Conservation (phyloP, 2,888 invertebrate species). For the Tenodera sinensis region DNA sequence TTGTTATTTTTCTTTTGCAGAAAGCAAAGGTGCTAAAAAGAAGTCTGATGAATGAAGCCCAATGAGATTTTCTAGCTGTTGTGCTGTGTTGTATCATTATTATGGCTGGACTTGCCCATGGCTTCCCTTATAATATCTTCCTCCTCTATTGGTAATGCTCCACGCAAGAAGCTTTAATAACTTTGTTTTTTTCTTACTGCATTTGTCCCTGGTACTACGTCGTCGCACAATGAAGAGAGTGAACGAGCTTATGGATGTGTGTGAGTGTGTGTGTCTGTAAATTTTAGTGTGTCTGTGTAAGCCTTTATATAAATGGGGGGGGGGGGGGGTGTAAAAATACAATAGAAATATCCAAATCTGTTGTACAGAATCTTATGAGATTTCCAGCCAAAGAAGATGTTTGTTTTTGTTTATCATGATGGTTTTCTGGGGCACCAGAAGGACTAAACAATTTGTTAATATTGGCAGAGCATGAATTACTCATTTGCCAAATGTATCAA, state of each 20-base stretch:
- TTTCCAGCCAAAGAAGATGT: background rate
- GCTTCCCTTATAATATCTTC: background rate
- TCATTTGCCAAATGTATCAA: background rate
- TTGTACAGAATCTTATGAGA: background rate
- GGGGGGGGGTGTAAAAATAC: too few species aligned
- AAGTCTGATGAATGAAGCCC: constrained; percentile 14
- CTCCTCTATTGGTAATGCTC: background rate
- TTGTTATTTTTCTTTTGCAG: constrained; percentile 30
- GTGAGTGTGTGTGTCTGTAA: background rate
- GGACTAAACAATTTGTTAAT: background rate
- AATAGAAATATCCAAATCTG: background rate
- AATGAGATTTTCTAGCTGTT: background rate
- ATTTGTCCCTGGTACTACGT: background rate
- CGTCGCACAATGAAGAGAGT: background rate
- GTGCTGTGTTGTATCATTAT: background rate
- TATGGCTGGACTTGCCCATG: background rate
- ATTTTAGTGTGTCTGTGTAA: background rate
- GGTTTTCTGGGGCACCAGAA: background rate
- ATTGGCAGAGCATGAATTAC: background rate
- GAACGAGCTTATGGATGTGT: background rate
- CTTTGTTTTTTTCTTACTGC: background rate
- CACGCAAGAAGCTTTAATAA: background rate
- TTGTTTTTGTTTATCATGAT: background rate
- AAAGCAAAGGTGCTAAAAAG: constrained; percentile 35
- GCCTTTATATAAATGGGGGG: background rate